These are phyloP conservation scores for Drosophila albomicans DNA, from an alignment of 1,140 invertebrate genomes.

Conservation along the genomic window DNA sequence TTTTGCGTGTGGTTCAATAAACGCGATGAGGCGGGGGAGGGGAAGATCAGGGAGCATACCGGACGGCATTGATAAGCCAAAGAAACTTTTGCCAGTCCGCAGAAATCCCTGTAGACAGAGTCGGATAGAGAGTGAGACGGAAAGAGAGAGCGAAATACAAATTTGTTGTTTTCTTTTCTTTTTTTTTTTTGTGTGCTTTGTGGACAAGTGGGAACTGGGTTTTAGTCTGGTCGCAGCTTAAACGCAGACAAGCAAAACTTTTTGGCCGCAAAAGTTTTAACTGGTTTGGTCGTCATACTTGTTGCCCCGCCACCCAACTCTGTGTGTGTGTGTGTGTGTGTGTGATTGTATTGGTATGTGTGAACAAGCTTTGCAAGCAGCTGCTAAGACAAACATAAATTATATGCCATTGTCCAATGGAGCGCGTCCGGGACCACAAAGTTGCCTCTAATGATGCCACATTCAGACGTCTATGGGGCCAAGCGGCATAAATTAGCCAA, in stretches of 20 bases:
- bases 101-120: conserved; percentile 30
- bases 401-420: conserved; percentile 79
- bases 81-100: conserved; percentile 57
- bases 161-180: conserved; percentile 44
- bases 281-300: conserved; percentile 65
- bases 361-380: conserved; percentile 52
- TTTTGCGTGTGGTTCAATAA: conserved; percentile 22
- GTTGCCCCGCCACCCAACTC: conserved; percentile 32
- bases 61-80: conserved; percentile 72
- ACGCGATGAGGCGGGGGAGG: neutral
- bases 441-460: conserved; percentile 80
- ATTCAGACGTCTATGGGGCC: conserved; percentile 62
- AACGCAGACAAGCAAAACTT: conserved; percentile 80
- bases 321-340: neutral
- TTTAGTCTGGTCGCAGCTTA: conserved; percentile 62
- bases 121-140: neutral
- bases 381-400: conserved; percentile 83
- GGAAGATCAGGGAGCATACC: conserved; percentile 4
- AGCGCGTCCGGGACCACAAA: conserved; percentile 64
- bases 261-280: conserved; percentile 74
- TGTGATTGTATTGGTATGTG: conserved; percentile 19
- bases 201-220: conserved; percentile 48
- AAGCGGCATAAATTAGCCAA: conserved; percentile 76
- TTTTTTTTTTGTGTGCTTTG: conserved; percentile 37
- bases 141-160: neutral